Base-by-base conservation (phyloP, 2,888 invertebrate species). In the Trissoscelio sp. region DNA sequence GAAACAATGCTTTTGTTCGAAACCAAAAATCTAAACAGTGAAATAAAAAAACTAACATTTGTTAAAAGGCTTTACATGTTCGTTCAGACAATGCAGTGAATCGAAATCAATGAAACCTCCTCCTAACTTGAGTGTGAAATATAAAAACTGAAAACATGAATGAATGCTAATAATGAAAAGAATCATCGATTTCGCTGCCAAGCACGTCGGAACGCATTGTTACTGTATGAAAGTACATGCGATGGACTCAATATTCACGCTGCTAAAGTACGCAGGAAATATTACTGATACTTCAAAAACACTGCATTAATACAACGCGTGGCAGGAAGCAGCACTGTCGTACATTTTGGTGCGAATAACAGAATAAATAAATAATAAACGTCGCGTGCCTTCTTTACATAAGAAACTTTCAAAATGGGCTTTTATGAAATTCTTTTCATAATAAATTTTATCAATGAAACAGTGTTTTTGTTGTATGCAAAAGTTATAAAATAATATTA, bases 271-370 rank as follows among this genome's bases (percentile, higher is more conserved):
- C 31, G 28, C 48, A 51, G 67, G 60, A 67, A 67, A 42, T 58
- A 51, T 60, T 66, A 66, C 51, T 67, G 75, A 67, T 67, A 51
- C 42, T 58, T 58, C 37, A 31, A 34, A 67, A 60, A 66, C 37
- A 18, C 11, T 20, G 34, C 70, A 46, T 70, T 58, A 55, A 70
- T 44, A 14, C 42, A 44, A 24, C 72, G 28, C 24, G 62, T 53
- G 44, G 53, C 62, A 53, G 62, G 73, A 73, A 73, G 42, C 34
- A 28, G 11, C 31, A 18, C 14, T 20, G 14, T 7, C 20, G 11
- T 16, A 66, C 37, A 24, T 55, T 44, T 53, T 24, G 28, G 42
- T 5, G 39, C 11, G 44, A 55, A 67, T 24, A 28, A 16, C 9
- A 18, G 24, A 69, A 69, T 44, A 55, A 51, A 66, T 53, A 42